These are phyloP conservation scores for Oncorhynchus nerka DNA, from an alignment of 2,113 vertebrate species.

Conservation along the genomic window DNA sequence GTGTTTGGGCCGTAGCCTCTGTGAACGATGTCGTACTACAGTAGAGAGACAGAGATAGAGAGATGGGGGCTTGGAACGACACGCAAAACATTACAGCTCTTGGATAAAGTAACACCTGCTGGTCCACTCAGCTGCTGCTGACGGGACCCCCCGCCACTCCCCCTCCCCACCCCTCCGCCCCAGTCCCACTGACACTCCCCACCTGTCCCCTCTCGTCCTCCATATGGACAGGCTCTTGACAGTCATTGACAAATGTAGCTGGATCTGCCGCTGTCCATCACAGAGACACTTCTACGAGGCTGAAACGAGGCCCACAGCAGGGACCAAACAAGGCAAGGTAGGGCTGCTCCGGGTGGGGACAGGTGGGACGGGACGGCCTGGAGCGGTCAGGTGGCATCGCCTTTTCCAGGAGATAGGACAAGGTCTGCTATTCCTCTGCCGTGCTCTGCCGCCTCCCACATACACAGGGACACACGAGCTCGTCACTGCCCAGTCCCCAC, in stretches of 20 bases:
- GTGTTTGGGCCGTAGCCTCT: not conserved
- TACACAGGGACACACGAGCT: not conserved
- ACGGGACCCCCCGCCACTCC: constrained; percentile 48
- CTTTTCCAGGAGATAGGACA: not conserved
- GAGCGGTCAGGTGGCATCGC: not conserved
- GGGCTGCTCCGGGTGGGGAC: constrained; percentile 29
- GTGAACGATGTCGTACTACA: not conserved
- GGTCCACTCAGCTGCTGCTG: constrained; percentile 76
- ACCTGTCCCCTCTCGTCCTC: constrained; percentile 62
- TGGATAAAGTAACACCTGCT: constrained; percentile 82
- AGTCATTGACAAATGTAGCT: constrained; percentile 78
- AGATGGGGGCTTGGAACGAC: constrained; percentile 42
- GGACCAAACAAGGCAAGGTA: constrained; percentile 76
- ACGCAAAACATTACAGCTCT: constrained; percentile 45
- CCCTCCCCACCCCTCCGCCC: constrained; percentile 16
- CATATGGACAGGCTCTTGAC: constrained; percentile 72
- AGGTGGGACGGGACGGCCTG: constrained; percentile 1
- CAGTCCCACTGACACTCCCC: constrained; percentile 37
- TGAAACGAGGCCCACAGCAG: constrained; percentile 49
- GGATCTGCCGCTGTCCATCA: constrained; percentile 86
- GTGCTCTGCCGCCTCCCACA: not conserved
- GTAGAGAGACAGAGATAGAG: not conserved
- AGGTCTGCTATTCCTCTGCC: constrained; percentile 9
- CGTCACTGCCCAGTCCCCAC: not conserved
- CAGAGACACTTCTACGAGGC: constrained; percentile 52